Evolutionary conservation across 2,888 invertebrate species (phyloP).

Genomic region (Nomada lathburiana): DNA sequence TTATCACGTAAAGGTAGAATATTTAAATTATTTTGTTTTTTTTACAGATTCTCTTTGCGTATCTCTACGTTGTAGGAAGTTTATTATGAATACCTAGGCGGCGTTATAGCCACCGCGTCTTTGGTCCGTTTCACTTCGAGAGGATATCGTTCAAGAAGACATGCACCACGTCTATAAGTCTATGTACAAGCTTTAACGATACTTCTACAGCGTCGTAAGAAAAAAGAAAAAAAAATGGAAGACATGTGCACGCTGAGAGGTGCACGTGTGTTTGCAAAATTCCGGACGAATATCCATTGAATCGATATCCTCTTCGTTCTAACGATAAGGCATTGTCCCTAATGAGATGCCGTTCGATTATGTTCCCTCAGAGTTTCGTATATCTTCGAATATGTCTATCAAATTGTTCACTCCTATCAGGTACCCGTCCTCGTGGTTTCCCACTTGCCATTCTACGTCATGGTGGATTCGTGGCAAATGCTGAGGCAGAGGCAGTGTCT

Average conservation of each 20-base stretch:
- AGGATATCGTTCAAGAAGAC: constrained; percentile 39
- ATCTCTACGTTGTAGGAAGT: constrained; percentile 28
- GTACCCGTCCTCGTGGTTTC: constrained; percentile 98
- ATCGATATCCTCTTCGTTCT: constrained; percentile 13
- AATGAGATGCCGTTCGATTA: constrained; percentile 16
- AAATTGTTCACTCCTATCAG: constrained; percentile 96
- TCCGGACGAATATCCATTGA: background rate
- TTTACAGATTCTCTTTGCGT: constrained; percentile 52
- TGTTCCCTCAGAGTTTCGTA: constrained; percentile 79
- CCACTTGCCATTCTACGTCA: constrained; percentile 94
- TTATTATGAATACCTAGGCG: constrained; percentile 69
- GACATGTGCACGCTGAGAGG: too few relatives aligned
- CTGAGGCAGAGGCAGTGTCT: constrained; percentile 93
- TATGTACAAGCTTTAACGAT: constrained; percentile 41
- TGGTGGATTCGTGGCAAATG: constrained; percentile 90
- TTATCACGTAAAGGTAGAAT: constrained; percentile 67
- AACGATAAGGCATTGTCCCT: background rate
- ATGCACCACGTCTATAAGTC: constrained; percentile 1
- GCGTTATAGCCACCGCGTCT: constrained; percentile 76
- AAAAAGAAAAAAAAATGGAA: background rate
- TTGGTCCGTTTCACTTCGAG: constrained; percentile 73
- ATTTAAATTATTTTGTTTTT: constrained; percentile 55
- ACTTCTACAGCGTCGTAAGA: background rate
- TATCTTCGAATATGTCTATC: constrained; percentile 92
- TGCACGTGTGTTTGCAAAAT: background rate